A percentile compares a stretch with the other conserved stretches of the same genome.
Evolutionary conservation across 64 coral and sea anemone species (phyloP).

Genomic region (Anthopleura sola): DNA sequence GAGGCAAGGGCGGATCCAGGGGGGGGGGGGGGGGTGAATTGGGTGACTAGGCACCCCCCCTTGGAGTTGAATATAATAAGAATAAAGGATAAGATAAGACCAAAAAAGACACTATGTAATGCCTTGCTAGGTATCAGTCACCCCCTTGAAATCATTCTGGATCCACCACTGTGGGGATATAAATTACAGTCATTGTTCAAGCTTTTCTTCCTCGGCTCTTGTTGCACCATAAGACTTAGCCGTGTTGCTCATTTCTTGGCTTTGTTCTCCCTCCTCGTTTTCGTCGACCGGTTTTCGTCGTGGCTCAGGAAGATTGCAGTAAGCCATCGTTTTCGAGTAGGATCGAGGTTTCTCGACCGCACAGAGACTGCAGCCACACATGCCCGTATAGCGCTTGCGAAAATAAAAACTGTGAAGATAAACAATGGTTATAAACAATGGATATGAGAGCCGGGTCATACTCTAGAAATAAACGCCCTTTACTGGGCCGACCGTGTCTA

Average conservation of each 20-base stretch:
- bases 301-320: constrained; percentile 1
- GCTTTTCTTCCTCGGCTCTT: not conserved
- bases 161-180: no score
- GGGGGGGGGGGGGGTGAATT: no score
- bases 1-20: no score
- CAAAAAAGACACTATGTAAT: no score
- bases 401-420: constrained; percentile 62
- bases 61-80: no score
- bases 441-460: no score
- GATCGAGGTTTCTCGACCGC: constrained; percentile 65
- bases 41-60: no score
- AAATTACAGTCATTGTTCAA: not conserved
- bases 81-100: no score
- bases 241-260: not conserved
- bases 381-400: constrained; percentile 71
- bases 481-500: no score
- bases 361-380: constrained; percentile 71
- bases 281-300: not conserved
- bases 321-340: constrained; percentile 18
- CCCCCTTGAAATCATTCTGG: no score
- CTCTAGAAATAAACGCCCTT: not conserved
- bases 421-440: no score
- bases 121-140: no score
- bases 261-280: not conserved
- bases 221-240: not conserved